Conservation (phyloP, 2,888 invertebrate genomes). For the Eupithecia vulgata region DNA sequence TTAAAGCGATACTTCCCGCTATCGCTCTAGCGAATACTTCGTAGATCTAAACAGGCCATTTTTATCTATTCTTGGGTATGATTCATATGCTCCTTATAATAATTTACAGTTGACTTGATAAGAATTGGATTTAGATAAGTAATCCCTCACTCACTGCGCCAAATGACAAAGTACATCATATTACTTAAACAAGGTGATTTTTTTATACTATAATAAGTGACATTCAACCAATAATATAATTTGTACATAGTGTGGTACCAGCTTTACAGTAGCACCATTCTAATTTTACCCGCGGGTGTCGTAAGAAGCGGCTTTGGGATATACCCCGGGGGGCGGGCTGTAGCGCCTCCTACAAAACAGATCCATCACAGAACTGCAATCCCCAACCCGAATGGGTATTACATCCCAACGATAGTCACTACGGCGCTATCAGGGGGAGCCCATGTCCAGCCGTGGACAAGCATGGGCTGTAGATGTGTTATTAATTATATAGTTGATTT, state of each 20-base stretch:
- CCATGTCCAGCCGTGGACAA: too few relatives aligned
- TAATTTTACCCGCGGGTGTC: background rate
- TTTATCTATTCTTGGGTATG: background rate
- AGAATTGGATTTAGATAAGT: background rate
- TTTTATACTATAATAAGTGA: too few relatives aligned
- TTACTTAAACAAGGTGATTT: too few relatives aligned
- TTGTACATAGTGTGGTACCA: background rate
- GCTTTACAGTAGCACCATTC: background rate
- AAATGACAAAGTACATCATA: background rate
- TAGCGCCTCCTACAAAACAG: too few relatives aligned
- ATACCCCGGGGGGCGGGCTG: too few relatives aligned
- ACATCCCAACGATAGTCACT: too few relatives aligned
- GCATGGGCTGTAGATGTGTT: too few relatives aligned
- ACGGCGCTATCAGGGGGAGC: too few relatives aligned
- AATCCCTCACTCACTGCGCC: background rate
- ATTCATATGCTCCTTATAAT: background rate
- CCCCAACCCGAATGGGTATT: too few relatives aligned
- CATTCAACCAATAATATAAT: background rate
- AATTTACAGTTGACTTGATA: background rate
- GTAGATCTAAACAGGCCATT: background rate
- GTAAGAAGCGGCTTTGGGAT: too few relatives aligned
- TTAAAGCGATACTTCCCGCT: background rate
- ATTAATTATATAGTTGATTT: background rate
- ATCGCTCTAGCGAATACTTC: background rate
- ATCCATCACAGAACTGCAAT: too few relatives aligned